Conservation (phyloP, 2,888 invertebrate genomes). For the Drosophila hawaiiensis region DNA sequence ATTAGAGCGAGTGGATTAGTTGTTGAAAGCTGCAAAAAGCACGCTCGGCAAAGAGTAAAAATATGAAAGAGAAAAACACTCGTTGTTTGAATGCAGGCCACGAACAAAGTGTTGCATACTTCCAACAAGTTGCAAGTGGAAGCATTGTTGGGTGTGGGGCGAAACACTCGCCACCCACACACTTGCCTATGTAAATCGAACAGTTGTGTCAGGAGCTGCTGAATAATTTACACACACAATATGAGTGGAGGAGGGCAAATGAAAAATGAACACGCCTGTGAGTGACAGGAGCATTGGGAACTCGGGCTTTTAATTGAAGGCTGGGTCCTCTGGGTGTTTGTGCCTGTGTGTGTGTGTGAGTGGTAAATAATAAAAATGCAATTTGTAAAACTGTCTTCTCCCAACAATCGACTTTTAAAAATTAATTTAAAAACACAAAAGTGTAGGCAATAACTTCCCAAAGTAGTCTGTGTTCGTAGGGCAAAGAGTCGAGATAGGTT, state of each 20-base stretch:
- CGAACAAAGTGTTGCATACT: slow-evolving; percentile 37
- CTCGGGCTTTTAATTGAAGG: slow-evolving; percentile 60
- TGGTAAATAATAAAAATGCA: slow-evolving; percentile 65
- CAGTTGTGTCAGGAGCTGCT: slow-evolving; percentile 59
- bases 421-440: slow-evolving; percentile 27
- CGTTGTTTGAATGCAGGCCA: neutral
- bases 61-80: neutral
- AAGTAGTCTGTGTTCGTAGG: neutral
- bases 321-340: slow-evolving; percentile 15
- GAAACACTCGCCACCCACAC: slow-evolving; percentile 1
- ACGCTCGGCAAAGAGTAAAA: neutral
- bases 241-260: slow-evolving; percentile 27
- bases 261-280: slow-evolving; percentile 38
- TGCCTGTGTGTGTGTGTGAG: slow-evolving; percentile 11
- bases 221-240: slow-evolving; percentile 57
- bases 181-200: slow-evolving; percentile 68
- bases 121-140: slow-evolving; percentile 17
- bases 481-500: slow-evolving; percentile 2
- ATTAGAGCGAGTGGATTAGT: slow-evolving; percentile 45
- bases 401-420: slow-evolving; percentile 8
- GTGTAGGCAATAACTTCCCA: neutral
- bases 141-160: slow-evolving; percentile 32
- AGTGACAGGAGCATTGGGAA: slow-evolving; percentile 46
- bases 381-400: slow-evolving; percentile 28
- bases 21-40: slow-evolving; percentile 21